Percentiles rank a stretch among this genome's conserved stretches.
These are phyloP conservation scores for Capromys pilorides DNA, from an alignment of 2,797 vertebrate genomes.

Conservation along the genomic window DNA sequence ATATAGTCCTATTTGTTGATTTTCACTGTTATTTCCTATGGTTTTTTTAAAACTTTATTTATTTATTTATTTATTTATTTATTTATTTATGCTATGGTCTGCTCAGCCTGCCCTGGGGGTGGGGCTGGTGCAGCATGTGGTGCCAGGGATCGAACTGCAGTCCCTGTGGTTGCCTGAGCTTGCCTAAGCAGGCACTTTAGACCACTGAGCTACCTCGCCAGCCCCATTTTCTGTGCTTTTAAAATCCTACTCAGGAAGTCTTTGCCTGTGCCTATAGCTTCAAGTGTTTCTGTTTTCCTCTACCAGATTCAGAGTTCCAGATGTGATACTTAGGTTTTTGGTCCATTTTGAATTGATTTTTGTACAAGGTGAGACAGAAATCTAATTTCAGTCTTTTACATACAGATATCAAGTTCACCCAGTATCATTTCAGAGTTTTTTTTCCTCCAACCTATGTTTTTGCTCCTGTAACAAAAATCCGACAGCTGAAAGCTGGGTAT, in stretches of 20 bases:
- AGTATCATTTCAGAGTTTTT: background rate
- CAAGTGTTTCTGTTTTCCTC: background rate
- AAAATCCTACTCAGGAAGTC: background rate
- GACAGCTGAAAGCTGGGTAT: background rate
- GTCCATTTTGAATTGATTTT: background rate
- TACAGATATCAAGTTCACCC: background rate
- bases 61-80: too few species aligned
- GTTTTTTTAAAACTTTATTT: too few species aligned
- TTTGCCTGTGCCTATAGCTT: background rate
- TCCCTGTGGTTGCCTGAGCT: too few species aligned
- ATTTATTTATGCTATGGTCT: too few species aligned
- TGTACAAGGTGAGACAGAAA: background rate
- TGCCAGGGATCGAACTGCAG: too few species aligned
- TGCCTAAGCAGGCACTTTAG: too few species aligned
- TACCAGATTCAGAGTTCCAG: background rate
- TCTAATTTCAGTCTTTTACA: too few species aligned
- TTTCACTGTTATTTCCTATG: background rate
- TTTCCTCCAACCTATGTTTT: background rate
- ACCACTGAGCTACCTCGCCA: too few species aligned
- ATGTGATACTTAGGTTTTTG: background rate
- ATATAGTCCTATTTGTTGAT: background rate
- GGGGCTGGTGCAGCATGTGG: too few species aligned
- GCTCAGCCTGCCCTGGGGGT: too few species aligned
- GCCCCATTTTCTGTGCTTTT: too few species aligned
- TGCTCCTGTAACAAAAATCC: background rate